A percentile compares a stretch with the other conserved stretches of the same genome.
Conservation (phyloP, 2,888 invertebrate species). For the Iphiclides podalirius region DNA sequence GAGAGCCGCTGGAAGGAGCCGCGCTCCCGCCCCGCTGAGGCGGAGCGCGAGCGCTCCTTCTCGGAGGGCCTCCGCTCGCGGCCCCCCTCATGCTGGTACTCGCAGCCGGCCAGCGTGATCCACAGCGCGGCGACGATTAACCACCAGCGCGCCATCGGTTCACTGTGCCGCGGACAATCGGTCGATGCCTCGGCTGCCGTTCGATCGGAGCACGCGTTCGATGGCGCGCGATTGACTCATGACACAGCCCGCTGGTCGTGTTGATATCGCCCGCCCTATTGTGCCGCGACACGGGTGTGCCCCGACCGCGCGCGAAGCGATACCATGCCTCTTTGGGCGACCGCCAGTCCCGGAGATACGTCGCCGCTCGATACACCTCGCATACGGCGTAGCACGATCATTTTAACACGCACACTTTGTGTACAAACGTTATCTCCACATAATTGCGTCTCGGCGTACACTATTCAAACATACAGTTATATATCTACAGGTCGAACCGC, state of each 20-base stretch:
- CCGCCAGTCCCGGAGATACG: conserved; percentile 46
- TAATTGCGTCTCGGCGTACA: conserved; percentile 10
- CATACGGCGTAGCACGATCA: conserved; percentile 31
- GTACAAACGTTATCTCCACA: conserved; percentile 18
- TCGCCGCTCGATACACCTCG: conserved; percentile 50
- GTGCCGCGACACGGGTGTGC: conserved; percentile 43
- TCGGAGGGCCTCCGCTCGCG: conserved; percentile 60
- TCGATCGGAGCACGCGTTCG: conserved; percentile 11
- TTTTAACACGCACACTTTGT: conserved; percentile 24
- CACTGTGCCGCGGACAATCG: conserved; percentile 40
- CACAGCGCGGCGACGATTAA: conserved; percentile 46
- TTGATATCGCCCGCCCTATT: too few species aligned
- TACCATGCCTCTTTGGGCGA: conserved; percentile 41
- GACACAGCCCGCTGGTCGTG: too few species aligned
- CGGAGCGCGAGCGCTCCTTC: conserved; percentile 58
- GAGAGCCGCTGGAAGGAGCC: conserved; percentile 57
- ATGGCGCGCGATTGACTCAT: conserved; percentile 46
- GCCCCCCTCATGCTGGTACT: conserved; percentile 67
- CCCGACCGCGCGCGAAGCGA: conserved; percentile 38
- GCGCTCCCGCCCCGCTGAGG: conserved; percentile 49
- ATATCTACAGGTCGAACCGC: conserved; percentile 14
- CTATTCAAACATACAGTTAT: conserved; percentile 9
- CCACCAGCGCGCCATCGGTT: conserved; percentile 68
- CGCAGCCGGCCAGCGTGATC: conserved; percentile 50
- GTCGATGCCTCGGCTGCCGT: conserved; percentile 15